A percentile compares a stretch with the other conserved stretches of the same genome.
Evolutionary conservation across 2,888 invertebrate genomes (phyloP).

Genomic region (Caradrina kadenii): DNA sequence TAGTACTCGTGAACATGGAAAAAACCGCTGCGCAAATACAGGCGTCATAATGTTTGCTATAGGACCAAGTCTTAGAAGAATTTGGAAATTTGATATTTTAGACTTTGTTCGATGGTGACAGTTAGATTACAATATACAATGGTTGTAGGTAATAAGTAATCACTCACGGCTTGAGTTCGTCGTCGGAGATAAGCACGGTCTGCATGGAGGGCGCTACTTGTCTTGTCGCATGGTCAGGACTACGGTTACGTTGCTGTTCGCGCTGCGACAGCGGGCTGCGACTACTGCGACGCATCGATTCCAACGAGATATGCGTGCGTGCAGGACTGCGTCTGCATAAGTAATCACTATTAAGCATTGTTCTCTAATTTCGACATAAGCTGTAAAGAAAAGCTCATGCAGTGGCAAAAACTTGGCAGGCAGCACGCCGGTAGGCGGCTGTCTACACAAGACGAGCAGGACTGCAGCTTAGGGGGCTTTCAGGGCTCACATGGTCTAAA

Average conservation of each 20-base stretch:
- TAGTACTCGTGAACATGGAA: no score
- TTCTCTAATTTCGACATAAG: no score
- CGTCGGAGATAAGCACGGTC: slow-evolving; percentile 86
- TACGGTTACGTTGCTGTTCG: slow-evolving; percentile 76
- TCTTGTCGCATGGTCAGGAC: slow-evolving; percentile 67
- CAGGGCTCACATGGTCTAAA: no score
- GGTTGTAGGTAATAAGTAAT: neutral
- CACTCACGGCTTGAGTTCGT: slow-evolving; percentile 82
- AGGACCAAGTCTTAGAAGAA: no score
- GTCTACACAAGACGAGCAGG: neutral
- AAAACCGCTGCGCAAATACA: no score
- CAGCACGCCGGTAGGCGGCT: neutral
- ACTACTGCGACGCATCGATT: slow-evolving; percentile 69
- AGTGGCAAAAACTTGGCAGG: no score
- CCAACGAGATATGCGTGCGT: slow-evolving; percentile 67
- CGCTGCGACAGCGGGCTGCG: slow-evolving; percentile 83
- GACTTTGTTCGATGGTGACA: no score
- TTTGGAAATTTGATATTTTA: no score
- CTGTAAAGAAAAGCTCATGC: no score
- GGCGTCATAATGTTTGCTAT: no score
- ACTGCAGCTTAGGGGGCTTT: neutral
- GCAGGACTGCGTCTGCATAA: slow-evolving; percentile 64
- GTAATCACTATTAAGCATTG: neutral
- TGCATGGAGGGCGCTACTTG: slow-evolving; percentile 73
- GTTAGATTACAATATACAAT: no score